These are phyloP conservation scores for Ibidorhyncha struthersii DNA, from an alignment of 2,113 vertebrate species.

Conservation along the genomic window DNA sequence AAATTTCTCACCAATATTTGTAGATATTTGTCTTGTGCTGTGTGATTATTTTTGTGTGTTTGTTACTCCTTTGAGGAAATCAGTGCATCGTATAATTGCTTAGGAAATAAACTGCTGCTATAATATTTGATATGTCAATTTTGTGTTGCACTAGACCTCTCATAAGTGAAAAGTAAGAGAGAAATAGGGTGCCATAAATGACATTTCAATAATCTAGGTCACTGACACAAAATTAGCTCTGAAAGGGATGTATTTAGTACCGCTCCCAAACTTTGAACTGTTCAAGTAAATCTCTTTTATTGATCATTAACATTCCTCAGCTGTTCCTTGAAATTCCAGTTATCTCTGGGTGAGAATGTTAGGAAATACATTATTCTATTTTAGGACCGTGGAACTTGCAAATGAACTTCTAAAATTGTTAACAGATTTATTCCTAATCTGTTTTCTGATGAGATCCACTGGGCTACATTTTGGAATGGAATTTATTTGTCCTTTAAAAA, in stretches of 20 bases:
- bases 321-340: conserved; percentile 49
- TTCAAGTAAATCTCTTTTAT: conserved; percentile 36
- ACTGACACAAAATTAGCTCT: background rate
- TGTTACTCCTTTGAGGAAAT: background rate
- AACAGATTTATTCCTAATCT: background rate
- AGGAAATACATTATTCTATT: background rate
- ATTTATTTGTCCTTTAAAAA: background rate
- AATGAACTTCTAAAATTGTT: background rate
- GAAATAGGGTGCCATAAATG: background rate
- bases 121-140: background rate
- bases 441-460: background rate
- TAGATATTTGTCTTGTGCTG: background rate
- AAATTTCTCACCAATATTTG: background rate
- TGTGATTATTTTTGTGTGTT: background rate
- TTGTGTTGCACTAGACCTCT: background rate
- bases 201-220: background rate
- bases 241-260: background rate
- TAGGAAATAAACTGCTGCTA: background rate
- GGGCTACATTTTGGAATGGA: background rate
- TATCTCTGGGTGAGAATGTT: conserved; percentile 11
- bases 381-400: background rate
- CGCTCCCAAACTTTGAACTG: background rate
- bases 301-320: conserved; percentile 53
- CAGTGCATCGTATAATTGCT: background rate
- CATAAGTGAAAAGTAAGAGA: background rate